Percentiles rank a stretch among this genome's conserved stretches.
phyloP scores from a whole-genome alignment of 2,888 invertebrate species.

The Camptogramma bilineatum region DNA sequence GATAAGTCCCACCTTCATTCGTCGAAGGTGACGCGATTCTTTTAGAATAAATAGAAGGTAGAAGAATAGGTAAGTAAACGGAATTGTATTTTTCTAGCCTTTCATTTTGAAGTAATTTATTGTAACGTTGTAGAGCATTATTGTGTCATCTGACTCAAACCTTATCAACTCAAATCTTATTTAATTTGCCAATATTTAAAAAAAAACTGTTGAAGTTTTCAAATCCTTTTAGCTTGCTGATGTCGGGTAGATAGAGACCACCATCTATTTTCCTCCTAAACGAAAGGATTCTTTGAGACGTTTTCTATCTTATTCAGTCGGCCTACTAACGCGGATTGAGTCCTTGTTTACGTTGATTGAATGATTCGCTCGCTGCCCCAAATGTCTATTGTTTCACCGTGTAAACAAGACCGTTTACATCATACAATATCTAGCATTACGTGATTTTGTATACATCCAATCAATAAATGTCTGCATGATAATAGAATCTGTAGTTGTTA shows the following conservation, averaged over 20 bases:
- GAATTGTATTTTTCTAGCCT: too few species aligned
- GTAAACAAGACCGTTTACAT: constrained; percentile 18
- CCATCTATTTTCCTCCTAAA: neutral
- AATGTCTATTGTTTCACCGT: constrained; percentile 15
- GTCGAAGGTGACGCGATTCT: too few species aligned
- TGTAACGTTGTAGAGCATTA: too few species aligned
- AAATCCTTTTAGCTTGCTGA: too few species aligned
- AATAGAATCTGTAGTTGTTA: neutral
- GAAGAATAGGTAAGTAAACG: too few species aligned
- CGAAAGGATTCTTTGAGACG: neutral
- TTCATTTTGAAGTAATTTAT: too few species aligned
- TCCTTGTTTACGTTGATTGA: constrained; percentile 29
- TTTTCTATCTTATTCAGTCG: constrained; percentile 20
- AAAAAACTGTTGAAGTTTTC: too few species aligned
- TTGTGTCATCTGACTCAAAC: too few species aligned
- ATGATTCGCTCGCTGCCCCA: constrained; percentile 18
- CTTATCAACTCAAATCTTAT: too few species aligned
- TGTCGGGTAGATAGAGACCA: neutral
- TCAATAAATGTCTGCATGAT: neutral
- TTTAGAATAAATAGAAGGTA: too few species aligned
- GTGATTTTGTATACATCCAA: neutral
- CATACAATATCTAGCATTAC: neutral
- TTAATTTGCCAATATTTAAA: too few species aligned
- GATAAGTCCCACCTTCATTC: too few species aligned
- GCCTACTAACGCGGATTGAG: constrained; percentile 18